These are phyloP conservation scores for Diorhabda carinulata DNA, from an alignment of 1,140 invertebrate species.

Conservation along the genomic window DNA sequence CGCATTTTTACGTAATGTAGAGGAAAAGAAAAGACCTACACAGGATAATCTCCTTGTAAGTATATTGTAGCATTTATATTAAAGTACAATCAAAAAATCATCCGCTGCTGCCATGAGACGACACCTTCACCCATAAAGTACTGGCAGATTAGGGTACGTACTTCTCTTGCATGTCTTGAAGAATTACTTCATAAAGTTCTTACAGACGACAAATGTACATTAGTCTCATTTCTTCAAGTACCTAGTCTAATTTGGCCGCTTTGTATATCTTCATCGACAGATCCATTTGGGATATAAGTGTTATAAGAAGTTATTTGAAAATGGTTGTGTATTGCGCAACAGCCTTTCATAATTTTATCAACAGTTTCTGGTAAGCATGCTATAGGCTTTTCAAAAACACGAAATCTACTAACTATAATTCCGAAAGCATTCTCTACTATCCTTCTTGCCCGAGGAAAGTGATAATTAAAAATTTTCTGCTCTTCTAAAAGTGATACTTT, in stretches of 20 bases:
- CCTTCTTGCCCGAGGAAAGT: slow-evolving; percentile 11
- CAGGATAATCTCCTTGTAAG: slow-evolving; percentile 1
- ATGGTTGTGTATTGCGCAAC: slow-evolving; percentile 14
- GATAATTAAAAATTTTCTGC: slow-evolving; percentile 27
- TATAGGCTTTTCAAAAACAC: not conserved
- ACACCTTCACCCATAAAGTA: slow-evolving; percentile 13
- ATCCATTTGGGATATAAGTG: not conserved
- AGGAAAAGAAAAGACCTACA: not conserved
- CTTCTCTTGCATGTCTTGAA: slow-evolving; percentile 7
- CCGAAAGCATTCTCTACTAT: slow-evolving; percentile 6
- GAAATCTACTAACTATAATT: slow-evolving; percentile 18
- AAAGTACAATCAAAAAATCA: not conserved
- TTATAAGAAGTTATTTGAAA: slow-evolving; percentile 10
- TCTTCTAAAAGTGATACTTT: no score
- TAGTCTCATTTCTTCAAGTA: slow-evolving; percentile 3
- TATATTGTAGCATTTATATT: not conserved
- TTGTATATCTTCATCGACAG: slow-evolving; percentile 5
- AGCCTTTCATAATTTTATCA: not conserved
- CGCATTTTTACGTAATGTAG: not conserved
- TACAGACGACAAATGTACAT: not conserved
- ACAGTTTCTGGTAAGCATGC: slow-evolving; percentile 13
- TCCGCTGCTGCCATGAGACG: slow-evolving; percentile 1
- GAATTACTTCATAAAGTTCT: not conserved
- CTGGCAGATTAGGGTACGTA: not conserved
- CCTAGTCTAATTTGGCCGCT: slow-evolving; percentile 10